Base-by-base conservation (phyloP, 2,797 vertebrate genomes). In the Paramormyrops hopkinsi region DNA sequence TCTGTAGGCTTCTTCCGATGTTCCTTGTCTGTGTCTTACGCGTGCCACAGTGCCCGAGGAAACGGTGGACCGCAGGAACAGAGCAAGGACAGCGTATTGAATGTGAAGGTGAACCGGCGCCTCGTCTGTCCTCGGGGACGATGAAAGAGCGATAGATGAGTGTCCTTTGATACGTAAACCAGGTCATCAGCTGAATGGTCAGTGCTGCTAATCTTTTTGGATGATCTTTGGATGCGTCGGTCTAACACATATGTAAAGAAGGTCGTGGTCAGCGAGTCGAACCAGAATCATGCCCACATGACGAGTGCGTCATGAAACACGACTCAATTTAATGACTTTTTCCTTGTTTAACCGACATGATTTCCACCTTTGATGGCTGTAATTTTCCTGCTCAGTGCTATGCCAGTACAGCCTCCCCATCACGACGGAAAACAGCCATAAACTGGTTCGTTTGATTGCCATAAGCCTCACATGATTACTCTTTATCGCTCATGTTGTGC, bases 401-500 rank as follows among this genome's bases (percentile, higher is more conserved):
- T 29, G 84, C 50, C 22, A 29, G 51, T 54, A 37, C 48, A 37
- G 50, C 6, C 11, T 17, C 48, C 25, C 48, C 22, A 33, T 33
- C 48, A 54, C 6, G 6, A 54, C 6, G 44, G 86, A 76, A 90
- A 90, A 90, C 54, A 87, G 69, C 88, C 82, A 84, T 88, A 82
- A 90, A 87, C 76, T 69, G 86, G 46, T 53, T 65, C 83, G 73
- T 90, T 88, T 90, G 89, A 90, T 84, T 86, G 48, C 54, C 56
- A 87, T 79, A 82, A 85, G 56, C 54, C 25, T 48, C 87, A 53
- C 19, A 65, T 88, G 88, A 90, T 90, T 88, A 83, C 79, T 86
- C 89, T 85, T 88, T 90, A 88, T 88, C 89, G 44, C 65, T 46
- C 65, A 29, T 88, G 89, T 86, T 82, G 88, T 56, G 59, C 87